A percentile compares a stretch with the other conserved stretches of the same genome.
Conservation (phyloP, 2,888 invertebrate genomes). For the Thera obeliscata region DNA sequence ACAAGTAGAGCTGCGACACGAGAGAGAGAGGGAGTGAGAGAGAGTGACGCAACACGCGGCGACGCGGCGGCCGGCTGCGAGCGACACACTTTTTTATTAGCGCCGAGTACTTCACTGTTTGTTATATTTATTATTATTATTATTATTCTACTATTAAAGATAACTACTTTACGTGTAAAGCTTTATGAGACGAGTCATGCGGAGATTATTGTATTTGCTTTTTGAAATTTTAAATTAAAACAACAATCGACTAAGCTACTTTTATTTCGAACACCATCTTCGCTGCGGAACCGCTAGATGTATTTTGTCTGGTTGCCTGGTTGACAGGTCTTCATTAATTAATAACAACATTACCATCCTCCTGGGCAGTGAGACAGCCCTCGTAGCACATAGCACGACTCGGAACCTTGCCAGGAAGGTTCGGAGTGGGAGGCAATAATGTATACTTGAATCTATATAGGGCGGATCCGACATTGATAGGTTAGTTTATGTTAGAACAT, state of each 20-base stretch:
- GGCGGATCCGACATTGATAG: too few species aligned
- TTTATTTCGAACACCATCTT: conserved; percentile 36
- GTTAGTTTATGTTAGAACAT: too few species aligned
- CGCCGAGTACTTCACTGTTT: conserved; percentile 75
- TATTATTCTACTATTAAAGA: conserved; percentile 77
- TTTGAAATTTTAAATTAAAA: conserved; percentile 85
- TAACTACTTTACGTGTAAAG: conserved; percentile 81
- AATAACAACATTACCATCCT: too few species aligned
- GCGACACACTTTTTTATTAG: conserved; percentile 70
- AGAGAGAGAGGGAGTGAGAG: not conserved
- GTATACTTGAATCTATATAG: too few species aligned
- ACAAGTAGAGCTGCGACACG: conserved; percentile 86
- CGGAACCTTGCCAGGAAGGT: too few species aligned
- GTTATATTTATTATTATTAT: conserved; percentile 83
- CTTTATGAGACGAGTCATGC: conserved; percentile 83
- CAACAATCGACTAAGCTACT: conserved; percentile 54
- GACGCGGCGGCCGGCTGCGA: conserved; percentile 64
- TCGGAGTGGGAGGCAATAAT: too few species aligned
- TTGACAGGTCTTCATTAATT: too few species aligned
- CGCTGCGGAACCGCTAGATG: too few species aligned
- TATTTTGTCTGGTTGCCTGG: too few species aligned
- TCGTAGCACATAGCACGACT: too few species aligned
- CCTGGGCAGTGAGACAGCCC: too few species aligned
- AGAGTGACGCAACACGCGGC: conserved; percentile 59
- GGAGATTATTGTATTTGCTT: conserved; percentile 84